phyloP scores from a whole-genome alignment of 2,888 invertebrate species.

The Sepioteuthis lessoniana region DNA sequence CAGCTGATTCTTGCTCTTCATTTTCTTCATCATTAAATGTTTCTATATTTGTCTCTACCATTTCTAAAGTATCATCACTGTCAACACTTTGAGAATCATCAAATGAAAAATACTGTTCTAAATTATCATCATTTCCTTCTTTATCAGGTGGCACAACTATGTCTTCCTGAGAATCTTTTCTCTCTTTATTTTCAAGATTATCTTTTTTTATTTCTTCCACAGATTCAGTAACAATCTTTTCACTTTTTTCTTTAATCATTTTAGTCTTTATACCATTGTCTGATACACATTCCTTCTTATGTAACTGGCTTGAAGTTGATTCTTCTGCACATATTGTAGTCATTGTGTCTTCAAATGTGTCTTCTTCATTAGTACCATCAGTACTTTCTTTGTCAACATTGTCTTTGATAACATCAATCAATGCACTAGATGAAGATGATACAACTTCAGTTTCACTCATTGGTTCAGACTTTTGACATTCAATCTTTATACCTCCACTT shows the following conservation, averaged over 20 bases:
- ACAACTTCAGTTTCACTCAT: neutral
- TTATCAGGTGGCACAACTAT: neutral
- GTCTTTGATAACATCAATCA: neutral
- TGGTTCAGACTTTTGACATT: neutral
- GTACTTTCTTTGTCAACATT: neutral
- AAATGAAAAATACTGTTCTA: constrained; percentile 42
- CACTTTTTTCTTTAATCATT: neutral
- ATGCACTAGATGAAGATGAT: neutral
- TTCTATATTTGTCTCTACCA: neutral
- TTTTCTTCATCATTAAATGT: neutral
- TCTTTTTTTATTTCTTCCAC: neutral
- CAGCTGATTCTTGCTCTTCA: too few species aligned
- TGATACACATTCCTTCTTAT: neutral
- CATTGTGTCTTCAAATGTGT: neutral
- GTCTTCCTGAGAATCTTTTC: neutral
- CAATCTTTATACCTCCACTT: neutral
- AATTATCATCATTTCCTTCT: constrained; percentile 26
- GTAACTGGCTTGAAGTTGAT: neutral
- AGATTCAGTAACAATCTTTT: neutral
- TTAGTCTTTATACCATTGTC: neutral
- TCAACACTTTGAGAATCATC: constrained; percentile 40
- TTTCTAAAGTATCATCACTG: constrained; percentile 38
- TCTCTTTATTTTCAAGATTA: neutral
- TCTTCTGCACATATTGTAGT: neutral
- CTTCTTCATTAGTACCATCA: neutral